phyloP scores from a whole-genome alignment of 2,888 invertebrate species.

The Rutpela maculata region DNA sequence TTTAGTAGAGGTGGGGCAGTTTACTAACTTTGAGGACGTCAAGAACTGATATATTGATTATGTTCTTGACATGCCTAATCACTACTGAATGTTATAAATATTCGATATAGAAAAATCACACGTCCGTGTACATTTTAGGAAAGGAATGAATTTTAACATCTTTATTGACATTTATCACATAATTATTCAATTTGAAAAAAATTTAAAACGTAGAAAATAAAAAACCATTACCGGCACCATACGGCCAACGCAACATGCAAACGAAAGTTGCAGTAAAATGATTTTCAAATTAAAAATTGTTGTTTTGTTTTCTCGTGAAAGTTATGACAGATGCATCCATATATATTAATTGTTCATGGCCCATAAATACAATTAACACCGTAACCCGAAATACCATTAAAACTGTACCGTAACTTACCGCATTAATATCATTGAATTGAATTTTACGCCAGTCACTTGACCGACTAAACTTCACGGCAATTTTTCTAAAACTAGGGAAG shows the following conservation, averaged over 20 bases:
- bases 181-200: too few species aligned
- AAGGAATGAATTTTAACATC: too few species aligned
- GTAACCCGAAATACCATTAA: slow-evolving; percentile 1
- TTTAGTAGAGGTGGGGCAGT: not conserved
- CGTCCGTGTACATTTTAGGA: too few species aligned
- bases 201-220: not conserved
- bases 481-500: not conserved
- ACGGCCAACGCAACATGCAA: not conserved
- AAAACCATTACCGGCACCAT: not conserved
- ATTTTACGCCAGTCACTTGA: slow-evolving; percentile 2
- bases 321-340: not conserved
- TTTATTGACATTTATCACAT: too few species aligned
- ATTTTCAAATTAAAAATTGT: not conserved
- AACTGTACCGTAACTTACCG: slow-evolving; percentile 1
- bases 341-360: not conserved
- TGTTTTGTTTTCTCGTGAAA: slow-evolving; percentile 7
- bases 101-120: too few species aligned
- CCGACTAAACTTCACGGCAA: not conserved
- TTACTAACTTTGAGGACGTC: not conserved
- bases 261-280: not conserved
- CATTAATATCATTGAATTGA: not conserved
- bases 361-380: slow-evolving; percentile 3
- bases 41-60: not conserved
- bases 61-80: too few species aligned
- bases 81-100: too few species aligned